Evolutionary conservation across 1,140 invertebrate genomes (phyloP).

Genomic region (Saccostrea glomerata): DNA sequence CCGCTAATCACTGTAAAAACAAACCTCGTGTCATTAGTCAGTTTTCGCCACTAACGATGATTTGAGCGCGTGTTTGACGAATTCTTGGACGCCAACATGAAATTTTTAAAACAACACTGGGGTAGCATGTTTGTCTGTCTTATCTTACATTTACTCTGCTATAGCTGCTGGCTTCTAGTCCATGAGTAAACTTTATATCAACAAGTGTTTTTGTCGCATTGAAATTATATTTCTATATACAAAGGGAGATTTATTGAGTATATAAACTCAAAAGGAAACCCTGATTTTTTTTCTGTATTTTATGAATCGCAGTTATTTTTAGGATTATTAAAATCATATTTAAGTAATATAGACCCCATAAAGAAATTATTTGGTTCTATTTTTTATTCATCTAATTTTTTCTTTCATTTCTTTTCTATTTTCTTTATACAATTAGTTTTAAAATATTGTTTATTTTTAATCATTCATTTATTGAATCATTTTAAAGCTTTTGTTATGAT

Average conservation of each 20-base stretch:
- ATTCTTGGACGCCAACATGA: not conserved
- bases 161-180: not conserved
- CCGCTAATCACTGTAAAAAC: slow-evolving; percentile 19
- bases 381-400: too few relatives aligned
- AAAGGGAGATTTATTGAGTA: too few relatives aligned
- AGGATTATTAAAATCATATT: too few relatives aligned
- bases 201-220: not conserved
- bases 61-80: slow-evolving; percentile 4
- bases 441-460: not conserved
- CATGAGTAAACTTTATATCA: slow-evolving; percentile 15
- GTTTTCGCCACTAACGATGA: not conserved
- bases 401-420: too few relatives aligned
- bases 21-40: slow-evolving; percentile 1
- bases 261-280: too few relatives aligned
- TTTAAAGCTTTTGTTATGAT: not conserved
- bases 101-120: slow-evolving; percentile 23
- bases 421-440: not conserved
- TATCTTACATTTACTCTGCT: not conserved
- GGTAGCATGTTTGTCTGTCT: not conserved
- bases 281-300: too few relatives aligned
- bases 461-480: not conserved
- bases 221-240: too few relatives aligned
- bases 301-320: too few relatives aligned
- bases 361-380: too few relatives aligned
- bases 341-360: too few relatives aligned